Evolutionary conservation across 2,797 vertebrate species (phyloP).

Genomic region (Rhodeus uyekii): DNA sequence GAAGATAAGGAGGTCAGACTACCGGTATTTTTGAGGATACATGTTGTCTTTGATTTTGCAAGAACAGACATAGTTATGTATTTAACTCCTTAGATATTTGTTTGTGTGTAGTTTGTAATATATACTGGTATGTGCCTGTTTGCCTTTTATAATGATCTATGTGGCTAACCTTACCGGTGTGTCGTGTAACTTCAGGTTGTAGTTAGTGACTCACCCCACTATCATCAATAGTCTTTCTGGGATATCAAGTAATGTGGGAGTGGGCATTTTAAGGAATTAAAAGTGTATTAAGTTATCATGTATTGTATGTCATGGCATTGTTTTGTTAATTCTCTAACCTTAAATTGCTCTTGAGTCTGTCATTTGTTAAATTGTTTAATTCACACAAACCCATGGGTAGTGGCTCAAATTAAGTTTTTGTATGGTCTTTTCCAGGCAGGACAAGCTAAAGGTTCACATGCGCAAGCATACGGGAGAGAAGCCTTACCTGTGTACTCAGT

Average conservation of each 20-base stretch:
- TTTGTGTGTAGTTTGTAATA: neutral
- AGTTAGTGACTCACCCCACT: conserved; percentile 16
- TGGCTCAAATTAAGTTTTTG: conserved; percentile 39
- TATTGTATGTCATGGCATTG: neutral
- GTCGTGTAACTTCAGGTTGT: conserved; percentile 29
- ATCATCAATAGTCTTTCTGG: conserved; percentile 1
- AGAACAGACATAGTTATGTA: neutral
- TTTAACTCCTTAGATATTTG: neutral
- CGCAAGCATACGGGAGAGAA: conserved; percentile 98
- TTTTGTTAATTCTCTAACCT: conserved; percentile 8
- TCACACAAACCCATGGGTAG: neutral
- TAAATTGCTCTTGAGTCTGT: neutral
- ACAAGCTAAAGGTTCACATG: conserved; percentile 99
- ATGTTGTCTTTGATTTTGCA: neutral
- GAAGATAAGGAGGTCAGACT: conserved; percentile 26
- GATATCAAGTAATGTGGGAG: neutral
- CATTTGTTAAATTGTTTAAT: neutral
- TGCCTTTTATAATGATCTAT: conserved; percentile 4
- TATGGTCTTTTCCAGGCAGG: conserved; percentile 81
- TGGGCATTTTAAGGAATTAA: conserved; percentile 1
- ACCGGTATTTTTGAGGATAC: conserved; percentile 4
- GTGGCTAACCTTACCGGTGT: conserved; percentile 5
- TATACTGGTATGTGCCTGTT: neutral
- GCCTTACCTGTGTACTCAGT: conserved; percentile 97
- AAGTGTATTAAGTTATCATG: neutral